Base-by-base conservation (phyloP, 2,113 vertebrate species). In the Coptodon bakossiorum region DNA sequence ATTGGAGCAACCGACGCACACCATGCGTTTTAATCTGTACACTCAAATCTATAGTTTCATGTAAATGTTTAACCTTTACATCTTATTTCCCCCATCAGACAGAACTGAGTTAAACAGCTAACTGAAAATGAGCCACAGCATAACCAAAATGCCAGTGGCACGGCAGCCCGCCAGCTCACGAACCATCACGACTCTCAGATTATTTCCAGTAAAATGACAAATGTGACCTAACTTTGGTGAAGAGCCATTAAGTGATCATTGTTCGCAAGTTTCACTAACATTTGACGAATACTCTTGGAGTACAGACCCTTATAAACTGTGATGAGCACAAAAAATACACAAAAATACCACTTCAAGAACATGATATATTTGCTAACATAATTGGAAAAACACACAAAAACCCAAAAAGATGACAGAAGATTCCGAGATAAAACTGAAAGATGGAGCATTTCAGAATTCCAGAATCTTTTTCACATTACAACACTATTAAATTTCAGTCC, bases 1-100 rank as follows among this genome's bases (percentile, higher is more conserved):
- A 31, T 11, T 50, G 43, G 9, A 50, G 43, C 43, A 76, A 2
- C 43, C 14, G 0, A 2, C 2, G 1, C 14, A 29, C 71, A 76
- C 43, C 24, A 29, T 12, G 24, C 31, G 43, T 9, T 50, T 48
- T 78, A 50, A 12, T 78, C 6, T 78, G 43, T 31, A 78, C 17
- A 50, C 9, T 78, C 43, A 78, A 50, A 78, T 78, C 27, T 50
- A 27, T 78, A 78, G 19, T 12, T 78, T 78, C 17, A 76, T 2
- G 16, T 7, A 31, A 29, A 78, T 50, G 27, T 78, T 78, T 50
- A 48, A 78, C 27, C 43, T 19, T 78, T 50, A 29, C 43, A 50
- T 29, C 17, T 76, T 76, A 76, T 50, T 76, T 12, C 24, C 43
- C 43, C 24, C 71, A 78, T 50, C 4, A 78, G 9, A 76, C 13